Conservation (phyloP, 1,140 invertebrate genomes). For the Coelopa frigida region DNA sequence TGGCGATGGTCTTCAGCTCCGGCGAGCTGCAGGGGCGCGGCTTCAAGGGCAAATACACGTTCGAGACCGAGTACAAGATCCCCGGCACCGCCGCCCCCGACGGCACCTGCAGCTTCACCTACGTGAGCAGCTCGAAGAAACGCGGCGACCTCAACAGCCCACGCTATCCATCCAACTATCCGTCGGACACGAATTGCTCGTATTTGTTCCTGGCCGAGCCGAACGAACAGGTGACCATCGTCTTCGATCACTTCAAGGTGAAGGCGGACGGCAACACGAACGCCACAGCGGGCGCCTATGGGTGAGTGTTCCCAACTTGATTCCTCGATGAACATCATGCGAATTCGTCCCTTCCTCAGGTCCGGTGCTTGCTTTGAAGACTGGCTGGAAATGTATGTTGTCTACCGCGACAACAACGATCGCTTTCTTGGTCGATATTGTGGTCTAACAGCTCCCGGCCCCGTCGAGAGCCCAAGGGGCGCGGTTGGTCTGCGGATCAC, state of each 20-base stretch:
- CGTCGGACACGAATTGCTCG: conserved; percentile 85
- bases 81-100: conserved; percentile 89
- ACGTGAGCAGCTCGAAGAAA: conserved; percentile 76
- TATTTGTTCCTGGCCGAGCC: conserved; percentile 79
- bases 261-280: conserved; percentile 57
- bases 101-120: conserved; percentile 84
- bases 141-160: conserved; percentile 92
- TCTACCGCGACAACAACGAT: conserved; percentile 70
- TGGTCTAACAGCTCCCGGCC: conserved; percentile 75
- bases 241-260: conserved; percentile 90
- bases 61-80: conserved; percentile 74
- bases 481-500: conserved; percentile 76
- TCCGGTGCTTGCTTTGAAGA: conserved; percentile 76
- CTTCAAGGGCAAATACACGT: conserved; percentile 68
- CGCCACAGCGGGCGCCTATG: conserved; percentile 54
- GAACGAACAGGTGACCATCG: conserved; percentile 84
- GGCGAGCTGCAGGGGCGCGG: conserved; percentile 80
- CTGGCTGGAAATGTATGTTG: conserved; percentile 87
- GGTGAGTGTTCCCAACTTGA: too few relatives aligned
- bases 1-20: conserved; percentile 88
- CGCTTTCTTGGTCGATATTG: conserved; percentile 81
- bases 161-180: conserved; percentile 91
- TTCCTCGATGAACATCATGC: too few relatives aligned
- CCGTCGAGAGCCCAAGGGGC: conserved; percentile 79
- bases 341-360: conserved; percentile 40